Conservation (phyloP, 2,113 vertebrate genomes). For the Calyptommatus sinebrachiatus region DNA sequence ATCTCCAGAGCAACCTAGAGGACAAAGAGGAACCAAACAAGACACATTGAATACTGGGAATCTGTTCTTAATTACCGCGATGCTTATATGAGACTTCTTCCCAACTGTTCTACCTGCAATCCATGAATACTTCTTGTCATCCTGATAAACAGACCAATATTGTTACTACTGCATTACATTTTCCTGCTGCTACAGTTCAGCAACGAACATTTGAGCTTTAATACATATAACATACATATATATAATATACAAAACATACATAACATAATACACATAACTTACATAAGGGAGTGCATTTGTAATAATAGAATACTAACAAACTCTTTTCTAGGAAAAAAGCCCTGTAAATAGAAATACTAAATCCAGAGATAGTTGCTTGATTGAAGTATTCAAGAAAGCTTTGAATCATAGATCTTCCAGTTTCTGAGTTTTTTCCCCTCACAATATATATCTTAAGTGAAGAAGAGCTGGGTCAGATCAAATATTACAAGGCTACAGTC, state of each 20-base stretch:
- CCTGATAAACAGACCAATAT: background rate
- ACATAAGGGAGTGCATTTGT: too few relatives aligned
- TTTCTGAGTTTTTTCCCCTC: too few relatives aligned
- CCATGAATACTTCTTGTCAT: background rate
- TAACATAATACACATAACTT: too few relatives aligned
- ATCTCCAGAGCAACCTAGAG: slow-evolving; percentile 80
- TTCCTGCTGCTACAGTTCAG: too few relatives aligned
- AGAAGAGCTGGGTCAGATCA: too few relatives aligned
- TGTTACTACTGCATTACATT: background rate
- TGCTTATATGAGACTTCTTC: background rate
- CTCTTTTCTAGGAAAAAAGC: too few relatives aligned
- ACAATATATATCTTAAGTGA: too few relatives aligned
- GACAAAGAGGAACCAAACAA: slow-evolving; percentile 34
- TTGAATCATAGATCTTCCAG: background rate
- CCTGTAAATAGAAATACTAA: background rate
- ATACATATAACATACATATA: too few relatives aligned
- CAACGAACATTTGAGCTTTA: too few relatives aligned
- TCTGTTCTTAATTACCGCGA: background rate
- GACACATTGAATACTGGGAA: background rate
- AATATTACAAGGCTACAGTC: too few relatives aligned
- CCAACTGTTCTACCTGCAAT: background rate
- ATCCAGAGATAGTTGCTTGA: background rate
- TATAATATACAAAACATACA: too few relatives aligned
- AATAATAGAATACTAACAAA: too few relatives aligned
- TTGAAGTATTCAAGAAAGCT: background rate